Evolutionary conservation across 2,797 vertebrate genomes (phyloP), one percentile per base, ranked within the genome.

Genomic region (Parambassis ranga): DNA sequence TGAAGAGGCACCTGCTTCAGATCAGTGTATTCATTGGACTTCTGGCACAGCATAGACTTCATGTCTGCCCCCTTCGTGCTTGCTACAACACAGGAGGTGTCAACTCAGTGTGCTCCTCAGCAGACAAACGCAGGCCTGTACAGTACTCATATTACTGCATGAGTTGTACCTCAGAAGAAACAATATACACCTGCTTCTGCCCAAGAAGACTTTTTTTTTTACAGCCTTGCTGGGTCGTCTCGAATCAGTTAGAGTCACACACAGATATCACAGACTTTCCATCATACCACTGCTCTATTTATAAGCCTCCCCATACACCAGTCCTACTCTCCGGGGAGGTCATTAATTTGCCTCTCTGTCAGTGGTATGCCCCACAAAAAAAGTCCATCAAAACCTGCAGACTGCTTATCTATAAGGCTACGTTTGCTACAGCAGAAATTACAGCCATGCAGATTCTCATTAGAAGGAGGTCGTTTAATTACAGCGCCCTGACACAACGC

Each of bases 281-380:
- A 80, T 87, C 85, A 81, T 72, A 79, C 64, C 83, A 82, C 31
- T 11, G 65, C 79, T 84, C 88, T 90, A 87, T 87, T 89, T 86
- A 78, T 90, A 85, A 80, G 60, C 56, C 64, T 88, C 82, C 84
- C 86, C 26, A 57, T 73, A 75, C 75, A 74, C 77, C 71, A 50
- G 62, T 49, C 23, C 52, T 47, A 15, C 59, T 83, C 88, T 79
- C 82, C 35, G 44, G 90, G 83, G 83, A 84, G 83, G 87, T 86
- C 82, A 91, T 91, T 91, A 86, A 89, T 91, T 89, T 87, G 77
- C 81, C 75, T 84, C 75, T 77, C 81, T 75, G 83, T 84, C 86
- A 89, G 84, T 85, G 60, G 72, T 77, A 52, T 87, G 84, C 75
- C 77, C 82, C 83, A 88, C 79, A 87, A 88, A 88, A 83, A 83